Evolutionary conservation across 2,113 vertebrate genomes (phyloP), one percentile per base, ranked within the genome.

Genomic region (Trichomycterus rosablanca): DNA sequence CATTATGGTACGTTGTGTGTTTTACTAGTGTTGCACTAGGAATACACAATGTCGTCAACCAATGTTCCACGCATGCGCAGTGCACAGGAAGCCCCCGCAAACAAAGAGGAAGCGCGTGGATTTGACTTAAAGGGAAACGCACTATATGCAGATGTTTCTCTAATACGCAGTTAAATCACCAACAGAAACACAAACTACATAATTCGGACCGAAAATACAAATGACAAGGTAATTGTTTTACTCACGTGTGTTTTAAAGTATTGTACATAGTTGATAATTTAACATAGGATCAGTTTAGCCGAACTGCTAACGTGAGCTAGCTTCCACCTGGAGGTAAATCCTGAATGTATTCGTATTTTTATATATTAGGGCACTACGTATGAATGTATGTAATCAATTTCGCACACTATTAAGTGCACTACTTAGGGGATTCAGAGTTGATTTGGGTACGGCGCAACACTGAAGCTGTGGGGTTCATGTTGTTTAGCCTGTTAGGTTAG

Each of bases 51-150:
- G n/a, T n/a, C n/a, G 40, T 59, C 26, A 16, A 28, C 40, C 19
- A 18, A 63, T 52, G 19, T n/a, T 4, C n/a, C 24, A 30, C 73
- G 44, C 73, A 67, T 74, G 76, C 71, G 73, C 70, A 54, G 20
- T 35, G n/a, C 6, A 32, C 67, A 58, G 68, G 66, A 76, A 75
- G 53, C 22, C 2, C 49, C 37, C 32, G 15, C 15, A 71, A 69
- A 73, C 71, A 73, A 73, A 75, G 70, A 71, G 67, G 70, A 68
- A 73, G 52, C 62, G 55, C 56, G 68, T 22, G 34, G 11, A 12
- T 52, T 18, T 24, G 12, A 51, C 42, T 72, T 72, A 73, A 72
- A 73, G 59, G 63, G 55, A 46, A 44, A 45, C 2, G 23, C 14
- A 43, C 11, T 18, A 15, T 57, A 6, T n/a, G 1, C n/a, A 7